These are phyloP conservation scores for Andrena dorsata DNA, from an alignment of 2,888 invertebrate genomes.

Conservation along the genomic window DNA sequence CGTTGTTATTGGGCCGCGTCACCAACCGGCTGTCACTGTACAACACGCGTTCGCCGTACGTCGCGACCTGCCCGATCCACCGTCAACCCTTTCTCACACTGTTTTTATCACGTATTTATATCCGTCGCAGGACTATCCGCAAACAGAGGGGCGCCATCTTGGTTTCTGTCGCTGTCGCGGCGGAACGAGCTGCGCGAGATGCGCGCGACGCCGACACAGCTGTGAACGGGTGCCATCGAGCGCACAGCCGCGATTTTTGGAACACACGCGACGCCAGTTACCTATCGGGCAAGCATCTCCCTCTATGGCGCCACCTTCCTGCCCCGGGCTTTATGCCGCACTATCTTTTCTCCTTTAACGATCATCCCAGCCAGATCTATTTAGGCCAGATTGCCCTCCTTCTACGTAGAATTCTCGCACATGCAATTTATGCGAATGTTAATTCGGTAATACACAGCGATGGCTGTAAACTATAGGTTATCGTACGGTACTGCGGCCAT, in stretches of 20 bases:
- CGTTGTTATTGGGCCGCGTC: slow-evolving; percentile 39
- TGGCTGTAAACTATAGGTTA: neutral
- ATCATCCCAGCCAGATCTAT: neutral
- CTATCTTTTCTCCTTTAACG: neutral
- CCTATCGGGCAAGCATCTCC: neutral
- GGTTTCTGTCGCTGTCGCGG: slow-evolving; percentile 75
- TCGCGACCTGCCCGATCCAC: slow-evolving; percentile 48
- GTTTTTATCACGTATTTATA: slow-evolving; percentile 78
- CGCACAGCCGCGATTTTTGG: slow-evolving; percentile 38
- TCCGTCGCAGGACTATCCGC: slow-evolving; percentile 79
- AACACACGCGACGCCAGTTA: slow-evolving; percentile 30
- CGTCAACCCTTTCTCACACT: slow-evolving; percentile 67
- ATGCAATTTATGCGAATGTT: too few species aligned
- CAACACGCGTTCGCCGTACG: slow-evolving; percentile 44
- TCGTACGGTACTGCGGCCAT: neutral
- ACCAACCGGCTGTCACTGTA: slow-evolving; percentile 47
- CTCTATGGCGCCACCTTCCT: neutral
- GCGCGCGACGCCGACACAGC: slow-evolving; percentile 70
- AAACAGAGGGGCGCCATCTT: slow-evolving; percentile 83
- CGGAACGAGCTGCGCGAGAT: slow-evolving; percentile 69
- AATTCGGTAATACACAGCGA: neutral
- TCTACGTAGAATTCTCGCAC: too few species aligned
- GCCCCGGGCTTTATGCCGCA: neutral
- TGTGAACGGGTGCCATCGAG: slow-evolving; percentile 55
- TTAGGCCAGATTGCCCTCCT: neutral